Conservation (phyloP, 2,888 invertebrate genomes). For the Dryadula phaetusa region DNA sequence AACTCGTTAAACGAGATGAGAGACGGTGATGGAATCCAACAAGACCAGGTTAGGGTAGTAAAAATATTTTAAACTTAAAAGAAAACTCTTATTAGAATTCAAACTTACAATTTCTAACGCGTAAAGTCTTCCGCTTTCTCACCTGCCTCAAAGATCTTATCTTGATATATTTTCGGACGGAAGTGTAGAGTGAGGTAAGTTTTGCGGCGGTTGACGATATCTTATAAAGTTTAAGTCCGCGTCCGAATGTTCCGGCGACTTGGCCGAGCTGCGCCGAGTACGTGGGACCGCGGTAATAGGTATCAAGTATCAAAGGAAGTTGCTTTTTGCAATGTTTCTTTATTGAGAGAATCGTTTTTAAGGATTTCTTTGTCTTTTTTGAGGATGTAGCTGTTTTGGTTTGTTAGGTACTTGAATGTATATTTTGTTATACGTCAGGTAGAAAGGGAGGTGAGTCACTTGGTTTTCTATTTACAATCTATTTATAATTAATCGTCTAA, state of each 20-base stretch:
- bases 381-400: background rate
- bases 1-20: too few species aligned
- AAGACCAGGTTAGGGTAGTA: too few species aligned
- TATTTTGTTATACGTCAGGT: too few species aligned
- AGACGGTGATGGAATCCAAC: too few species aligned
- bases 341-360: constrained; percentile 9
- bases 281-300: constrained; percentile 22
- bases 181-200: constrained; percentile 11
- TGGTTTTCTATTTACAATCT: too few species aligned
- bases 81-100: background rate
- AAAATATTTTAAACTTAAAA: too few species aligned
- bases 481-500: too few species aligned
- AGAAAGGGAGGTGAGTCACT: too few species aligned
- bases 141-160: constrained; percentile 15
- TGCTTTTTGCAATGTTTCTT: constrained; percentile 20
- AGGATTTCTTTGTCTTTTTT: background rate
- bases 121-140: background rate
- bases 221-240: constrained; percentile 18
- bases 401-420: background rate
- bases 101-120: background rate
- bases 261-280: background rate
- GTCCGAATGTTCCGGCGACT: constrained; percentile 21
- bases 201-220: constrained; percentile 8
- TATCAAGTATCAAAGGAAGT: constrained; percentile 22
- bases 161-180: constrained; percentile 13